These are phyloP conservation scores for Pseudomyrmex flavicornis DNA, from an alignment of 1,140 invertebrate species.

Conservation along the genomic window DNA sequence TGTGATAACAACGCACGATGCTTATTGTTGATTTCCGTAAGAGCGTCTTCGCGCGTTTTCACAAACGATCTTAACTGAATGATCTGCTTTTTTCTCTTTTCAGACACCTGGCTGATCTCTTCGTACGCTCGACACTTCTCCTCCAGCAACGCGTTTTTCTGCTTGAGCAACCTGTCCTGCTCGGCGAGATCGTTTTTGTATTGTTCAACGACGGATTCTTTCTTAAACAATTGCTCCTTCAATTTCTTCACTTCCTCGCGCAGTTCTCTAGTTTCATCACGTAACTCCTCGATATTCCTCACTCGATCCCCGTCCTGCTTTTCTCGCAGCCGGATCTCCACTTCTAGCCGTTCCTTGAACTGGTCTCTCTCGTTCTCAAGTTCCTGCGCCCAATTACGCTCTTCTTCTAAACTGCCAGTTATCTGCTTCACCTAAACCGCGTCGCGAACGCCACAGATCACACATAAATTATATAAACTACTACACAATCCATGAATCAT, in stretches of 20 bases:
- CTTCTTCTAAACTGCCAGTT: slow-evolving; percentile 79
- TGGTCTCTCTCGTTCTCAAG: slow-evolving; percentile 81
- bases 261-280: slow-evolving; percentile 75
- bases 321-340: slow-evolving; percentile 74
- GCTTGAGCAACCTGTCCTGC: slow-evolving; percentile 79
- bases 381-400: slow-evolving; percentile 81
- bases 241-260: slow-evolving; percentile 80
- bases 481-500: background rate
- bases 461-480: background rate
- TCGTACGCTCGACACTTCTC: slow-evolving; percentile 79
- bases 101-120: slow-evolving; percentile 75
- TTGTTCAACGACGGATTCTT: slow-evolving; percentile 77
- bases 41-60: slow-evolving; percentile 81
- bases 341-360: slow-evolving; percentile 76
- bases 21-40: slow-evolving; percentile 82
- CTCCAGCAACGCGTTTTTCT: slow-evolving; percentile 77
- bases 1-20: slow-evolving; percentile 80
- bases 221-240: slow-evolving; percentile 82
- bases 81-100: slow-evolving; percentile 83
- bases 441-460: background rate
- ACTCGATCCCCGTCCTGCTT: slow-evolving; percentile 74
- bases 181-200: slow-evolving; percentile 78
- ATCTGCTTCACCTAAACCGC: slow-evolving; percentile 79
- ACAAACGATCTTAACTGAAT: slow-evolving; percentile 80
- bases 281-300: slow-evolving; percentile 72